Percentiles rank a stretch among this genome's conserved stretches.
These are phyloP conservation scores for Xestia rhomboidea DNA, from an alignment of 2,888 invertebrate species.

Conservation along the genomic window DNA sequence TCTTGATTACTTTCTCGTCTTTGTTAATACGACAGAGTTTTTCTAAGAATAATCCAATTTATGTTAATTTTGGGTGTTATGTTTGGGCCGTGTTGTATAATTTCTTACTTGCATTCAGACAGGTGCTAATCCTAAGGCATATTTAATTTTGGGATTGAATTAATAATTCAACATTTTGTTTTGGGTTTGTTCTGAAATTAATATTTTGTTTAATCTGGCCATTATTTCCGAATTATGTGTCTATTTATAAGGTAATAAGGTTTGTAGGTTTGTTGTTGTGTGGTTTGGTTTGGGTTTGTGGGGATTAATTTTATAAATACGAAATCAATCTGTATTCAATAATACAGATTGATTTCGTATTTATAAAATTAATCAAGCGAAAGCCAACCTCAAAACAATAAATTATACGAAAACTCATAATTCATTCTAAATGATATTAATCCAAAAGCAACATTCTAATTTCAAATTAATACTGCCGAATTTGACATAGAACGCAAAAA, in stretches of 20 bases:
- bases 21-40: slow-evolving; percentile 59
- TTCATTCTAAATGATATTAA: not conserved
- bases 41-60: slow-evolving; percentile 51
- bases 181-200: slow-evolving; percentile 5
- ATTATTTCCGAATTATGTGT: not conserved
- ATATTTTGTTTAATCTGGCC: slow-evolving; percentile 2
- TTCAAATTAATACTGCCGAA: slow-evolving; percentile 8
- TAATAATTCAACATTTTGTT: slow-evolving; percentile 42
- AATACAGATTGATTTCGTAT: slow-evolving; percentile 15
- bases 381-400: not conserved
- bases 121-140: slow-evolving; percentile 38
- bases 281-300: too few relatives aligned
- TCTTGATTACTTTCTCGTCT: slow-evolving; percentile 71
- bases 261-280: too few relatives aligned
- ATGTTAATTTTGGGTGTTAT: slow-evolving; percentile 47
- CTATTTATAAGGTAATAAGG: not conserved
- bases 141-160: slow-evolving; percentile 36
- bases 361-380: not conserved
- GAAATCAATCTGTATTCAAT: too few relatives aligned
- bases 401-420: not conserved
- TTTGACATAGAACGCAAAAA: not conserved
- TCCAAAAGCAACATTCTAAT: not conserved
- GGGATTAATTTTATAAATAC: too few relatives aligned
- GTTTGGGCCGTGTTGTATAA: slow-evolving; percentile 37
- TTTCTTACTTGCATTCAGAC: slow-evolving; percentile 45